Conservation (phyloP, 1,140 invertebrate genomes). For the Hyles vespertilio region DNA sequence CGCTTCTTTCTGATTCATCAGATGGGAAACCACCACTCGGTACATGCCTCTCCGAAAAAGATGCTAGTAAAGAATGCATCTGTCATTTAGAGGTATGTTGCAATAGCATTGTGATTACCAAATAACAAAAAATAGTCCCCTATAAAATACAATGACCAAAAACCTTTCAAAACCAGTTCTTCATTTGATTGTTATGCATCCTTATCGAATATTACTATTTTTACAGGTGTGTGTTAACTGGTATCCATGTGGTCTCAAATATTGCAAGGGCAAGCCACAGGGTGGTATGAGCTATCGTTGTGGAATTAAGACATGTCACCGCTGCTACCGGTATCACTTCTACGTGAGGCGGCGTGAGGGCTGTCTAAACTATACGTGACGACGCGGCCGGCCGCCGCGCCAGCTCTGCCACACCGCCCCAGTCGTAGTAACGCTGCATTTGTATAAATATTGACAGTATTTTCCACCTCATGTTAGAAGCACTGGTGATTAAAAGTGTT, state of each 20-base stretch:
- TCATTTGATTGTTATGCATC: too few relatives aligned
- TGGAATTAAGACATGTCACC: conserved; percentile 95
- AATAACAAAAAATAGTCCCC: too few relatives aligned
- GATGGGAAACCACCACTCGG: conserved; percentile 41
- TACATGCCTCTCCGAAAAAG: conserved; percentile 43
- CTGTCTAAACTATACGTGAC: conserved; percentile 82
- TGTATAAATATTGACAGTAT: conserved; percentile 38
- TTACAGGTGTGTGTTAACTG: conserved; percentile 87
- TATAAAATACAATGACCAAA: too few relatives aligned
- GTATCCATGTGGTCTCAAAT: conserved; percentile 96
- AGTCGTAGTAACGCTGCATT: background rate
- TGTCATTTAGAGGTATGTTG: conserved; percentile 57
- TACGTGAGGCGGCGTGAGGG: conserved; percentile 88
- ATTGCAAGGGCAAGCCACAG: conserved; percentile 86
- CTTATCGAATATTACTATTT: background rate
- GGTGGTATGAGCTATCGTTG: conserved; percentile 86
- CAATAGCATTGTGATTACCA: background rate
- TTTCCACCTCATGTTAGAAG: too few relatives aligned
- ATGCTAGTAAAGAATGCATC: conserved; percentile 49
- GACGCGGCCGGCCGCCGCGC: conserved; percentile 33
- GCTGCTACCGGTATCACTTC: conserved; percentile 91
- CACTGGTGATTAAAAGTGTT: conserved; percentile 7
- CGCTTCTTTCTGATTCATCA: conserved; percentile 36
- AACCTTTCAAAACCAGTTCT: too few relatives aligned
- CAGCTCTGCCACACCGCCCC: background rate